Evolutionary conservation across 2,888 invertebrate species (phyloP).

Genomic region (Hemaris fuciformis): DNA sequence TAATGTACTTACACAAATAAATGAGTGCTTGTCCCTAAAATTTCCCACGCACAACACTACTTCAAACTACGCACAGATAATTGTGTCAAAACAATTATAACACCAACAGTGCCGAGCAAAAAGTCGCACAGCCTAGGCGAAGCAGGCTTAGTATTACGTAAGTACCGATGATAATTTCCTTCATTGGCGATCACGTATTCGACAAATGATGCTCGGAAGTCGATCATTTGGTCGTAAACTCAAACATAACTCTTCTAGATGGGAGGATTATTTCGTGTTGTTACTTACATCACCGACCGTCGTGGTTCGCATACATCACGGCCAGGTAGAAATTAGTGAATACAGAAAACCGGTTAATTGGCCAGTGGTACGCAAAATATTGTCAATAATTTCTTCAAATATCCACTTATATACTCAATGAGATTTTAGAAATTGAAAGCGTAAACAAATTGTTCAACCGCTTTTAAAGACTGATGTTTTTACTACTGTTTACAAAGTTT

Average conservation of each 20-base stretch:
- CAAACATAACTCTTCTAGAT: constrained; percentile 28
- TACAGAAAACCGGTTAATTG: constrained; percentile 4
- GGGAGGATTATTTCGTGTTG: constrained; percentile 20
- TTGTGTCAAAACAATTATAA: constrained; percentile 25
- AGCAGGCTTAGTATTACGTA: constrained; percentile 19
- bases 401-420: background rate
- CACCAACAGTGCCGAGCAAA: constrained; percentile 9
- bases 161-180: constrained; percentile 26
- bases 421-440: background rate
- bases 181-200: constrained; percentile 22
- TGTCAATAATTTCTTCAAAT: background rate
- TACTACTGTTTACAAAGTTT: background rate
- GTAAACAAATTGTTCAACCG: background rate
- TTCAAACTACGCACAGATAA: constrained; percentile 12
- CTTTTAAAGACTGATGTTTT: background rate
- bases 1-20: too few species aligned
- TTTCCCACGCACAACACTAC: background rate
- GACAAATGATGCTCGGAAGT: constrained; percentile 37
- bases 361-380: background rate
- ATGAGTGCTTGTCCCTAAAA: too few species aligned
- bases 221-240: constrained; percentile 39
- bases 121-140: background rate
- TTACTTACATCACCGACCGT: background rate
- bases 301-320: background rate
- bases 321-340: constrained; percentile 12